Percentiles rank a stretch among this genome's conserved stretches.
phyloP scores from a whole-genome alignment of 2,888 invertebrate genomes.

The Stegophylla sp. region DNA sequence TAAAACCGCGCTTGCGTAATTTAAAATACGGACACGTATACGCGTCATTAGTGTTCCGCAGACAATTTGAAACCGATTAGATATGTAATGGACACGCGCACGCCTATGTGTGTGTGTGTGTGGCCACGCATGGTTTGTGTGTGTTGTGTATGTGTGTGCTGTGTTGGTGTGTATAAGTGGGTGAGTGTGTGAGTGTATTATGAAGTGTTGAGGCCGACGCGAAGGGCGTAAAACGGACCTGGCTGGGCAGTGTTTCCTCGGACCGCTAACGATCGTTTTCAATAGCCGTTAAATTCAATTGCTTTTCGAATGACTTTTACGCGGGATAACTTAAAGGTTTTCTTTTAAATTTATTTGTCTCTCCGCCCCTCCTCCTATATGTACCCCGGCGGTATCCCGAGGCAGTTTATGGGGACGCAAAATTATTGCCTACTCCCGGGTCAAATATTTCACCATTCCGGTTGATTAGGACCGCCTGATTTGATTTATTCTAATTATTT shows the following conservation, averaged over 20 bases:
- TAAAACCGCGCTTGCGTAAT: not conserved
- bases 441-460: not conserved
- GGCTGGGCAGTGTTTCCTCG: not conserved
- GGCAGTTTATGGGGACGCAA: not conserved
- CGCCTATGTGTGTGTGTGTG: not conserved
- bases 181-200: not conserved
- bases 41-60: conserved; percentile 28
- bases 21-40: conserved; percentile 30
- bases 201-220: conserved; percentile 18
- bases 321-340: conserved; percentile 5
- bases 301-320: conserved; percentile 11
- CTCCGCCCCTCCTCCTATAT: not conserved
- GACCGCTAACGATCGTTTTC: conserved; percentile 36
- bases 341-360: conserved; percentile 2
- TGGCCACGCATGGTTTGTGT: too few relatives aligned
- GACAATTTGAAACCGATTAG: conserved; percentile 31
- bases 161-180: too few relatives aligned
- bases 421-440: not conserved
- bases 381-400: too few relatives aligned
- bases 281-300: conserved; percentile 39
- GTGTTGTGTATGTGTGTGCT: too few relatives aligned
- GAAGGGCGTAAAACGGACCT: not conserved
- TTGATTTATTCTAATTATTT: too few relatives aligned
- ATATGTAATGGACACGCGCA: too few relatives aligned
- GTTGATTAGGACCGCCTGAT: not conserved